Conservation (phyloP, 2,888 invertebrate species). For the Drosophila birchii region DNA sequence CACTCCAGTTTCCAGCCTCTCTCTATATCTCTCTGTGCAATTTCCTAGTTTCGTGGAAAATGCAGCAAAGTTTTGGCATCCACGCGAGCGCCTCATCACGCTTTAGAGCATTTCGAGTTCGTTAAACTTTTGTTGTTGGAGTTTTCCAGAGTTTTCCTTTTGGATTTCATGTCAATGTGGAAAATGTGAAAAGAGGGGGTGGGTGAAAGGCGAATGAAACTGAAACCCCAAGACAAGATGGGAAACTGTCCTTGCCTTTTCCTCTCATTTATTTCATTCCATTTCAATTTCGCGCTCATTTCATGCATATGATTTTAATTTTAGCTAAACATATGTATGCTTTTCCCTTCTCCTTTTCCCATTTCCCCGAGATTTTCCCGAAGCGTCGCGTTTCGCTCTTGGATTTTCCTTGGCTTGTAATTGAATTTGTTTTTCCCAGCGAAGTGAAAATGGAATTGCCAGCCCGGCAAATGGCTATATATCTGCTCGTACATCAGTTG, state of each 20-base stretch:
- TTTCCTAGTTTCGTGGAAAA: constrained; percentile 12
- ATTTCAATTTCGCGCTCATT: constrained; percentile 79
- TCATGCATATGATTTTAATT: constrained; percentile 79
- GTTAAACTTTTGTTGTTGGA: constrained; percentile 21
- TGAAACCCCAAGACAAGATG: constrained; percentile 12
- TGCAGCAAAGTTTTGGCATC: constrained; percentile 13
- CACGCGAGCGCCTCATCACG: constrained; percentile 1
- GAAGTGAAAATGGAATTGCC: constrained; percentile 54
- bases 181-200: background rate
- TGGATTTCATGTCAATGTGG: constrained; percentile 1
- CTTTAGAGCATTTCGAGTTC: constrained; percentile 29
- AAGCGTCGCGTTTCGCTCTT: constrained; percentile 36
- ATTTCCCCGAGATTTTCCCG: background rate
- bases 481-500: constrained; percentile 30
- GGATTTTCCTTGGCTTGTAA: constrained; percentile 65
- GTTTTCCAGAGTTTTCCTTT: constrained; percentile 17
- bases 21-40: background rate
- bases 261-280: constrained; percentile 72
- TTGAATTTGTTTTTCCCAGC: constrained; percentile 61
- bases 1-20: background rate
- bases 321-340: constrained; percentile 56
- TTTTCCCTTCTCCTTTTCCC: too few species aligned
- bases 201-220: constrained; percentile 3
- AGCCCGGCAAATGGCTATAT: constrained; percentile 42
- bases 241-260: constrained; percentile 8